Evolutionary conservation across 2,113 vertebrate species (phyloP), one percentile per base, ranked within the genome.

Genomic region (Bagarius yarrelli): DNA sequence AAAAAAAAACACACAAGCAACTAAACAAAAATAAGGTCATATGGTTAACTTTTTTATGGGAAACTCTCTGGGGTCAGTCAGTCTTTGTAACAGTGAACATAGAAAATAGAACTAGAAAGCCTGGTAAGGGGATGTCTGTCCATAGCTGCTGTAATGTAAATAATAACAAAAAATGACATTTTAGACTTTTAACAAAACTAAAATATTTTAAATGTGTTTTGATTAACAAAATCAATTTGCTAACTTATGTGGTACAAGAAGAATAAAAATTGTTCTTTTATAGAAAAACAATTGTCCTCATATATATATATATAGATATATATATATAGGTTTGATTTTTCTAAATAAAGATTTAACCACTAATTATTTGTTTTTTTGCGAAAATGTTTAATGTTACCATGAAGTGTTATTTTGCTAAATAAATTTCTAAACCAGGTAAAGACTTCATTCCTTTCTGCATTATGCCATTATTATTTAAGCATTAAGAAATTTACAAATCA

Each of bases 371-470:
- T 47, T 9, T 69, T 1, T 14, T 67, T 67, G 1, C 64, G 13
- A 0, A 36, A 21, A n/a, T 44, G 34, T 6, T 25, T 1, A 70
- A 47, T 52, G 47, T 11, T 30, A 52, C 36, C 52, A 16, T 52
- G 3, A 30, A 30, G 3, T n/a, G 6, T 52, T 52, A 30, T 27
- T 16, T 1, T 44, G 67, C 47, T 47, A 70, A 70, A 52, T 52
- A 25, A 21, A 53, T 72, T 18, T 72, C 11, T 70, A 15, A 40
- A 66, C 36, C 2, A 5, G 2, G 9, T 40, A 9, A 12, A 36
- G 19, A 13, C 21, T 15, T 25, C 84, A 86, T 82, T 74, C 52
- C 34, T 78, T 66, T 55, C 78, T 76, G 56, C 70, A 47, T 69
- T 67, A 83, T 53, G 8, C 55, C 25, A 44, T 85, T 79, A 78